Base-by-base conservation (phyloP, 2,113 vertebrate species). In the Colistium nudipinnis region DNA sequence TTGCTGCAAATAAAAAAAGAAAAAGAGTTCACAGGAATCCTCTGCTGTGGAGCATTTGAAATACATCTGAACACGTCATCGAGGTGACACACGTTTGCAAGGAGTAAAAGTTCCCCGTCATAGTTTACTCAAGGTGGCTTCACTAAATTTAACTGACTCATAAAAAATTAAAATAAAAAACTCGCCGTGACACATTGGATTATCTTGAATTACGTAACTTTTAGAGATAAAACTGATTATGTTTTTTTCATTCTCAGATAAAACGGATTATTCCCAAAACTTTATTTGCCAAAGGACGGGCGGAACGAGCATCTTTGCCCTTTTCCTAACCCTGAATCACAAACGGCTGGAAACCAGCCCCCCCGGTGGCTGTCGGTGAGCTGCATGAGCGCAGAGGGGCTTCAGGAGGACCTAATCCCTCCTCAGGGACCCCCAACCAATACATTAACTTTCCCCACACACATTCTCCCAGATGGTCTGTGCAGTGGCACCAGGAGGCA, bases 121-220 rank as follows among this genome's bases (percentile, higher is more conserved):
- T 43, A 38, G 36, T 81, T 85, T 82, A 68, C 75, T 60, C 27
- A 76, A 49, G 80, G 64, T 38, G 79, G 68, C n/a, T 48, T 66
- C 17, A 48, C 27, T 22, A 71, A 36, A 75, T 63, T 39, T 9
- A 33, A 47, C 12, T 81, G 83, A 86, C 16, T 84, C 76, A 78
- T 20, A 10, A 38, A 22, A 39, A 60, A 78, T 20, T 8, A 38
- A 22, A 39, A 60, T 54, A 49, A 62, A 41, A 54, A 45, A 4
- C 27, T 54, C 35, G 22, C 11, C 19, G 25, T 5, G 2, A 1
- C 53, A 45, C 19, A 45, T 10, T 51, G 17, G 4, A 11, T 49
- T 28, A 49, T 59, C 14, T 60, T 31, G 10, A 24, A 44, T n/a
- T 19, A 45, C 19, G 27, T 30, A n/a, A n/a, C n/a, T 35, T 53